A percentile compares a stretch with the other conserved stretches of the same genome.
These are phyloP conservation scores for Atlantisia rogersi DNA, from an alignment of 2,113 vertebrate species.

Conservation along the genomic window DNA sequence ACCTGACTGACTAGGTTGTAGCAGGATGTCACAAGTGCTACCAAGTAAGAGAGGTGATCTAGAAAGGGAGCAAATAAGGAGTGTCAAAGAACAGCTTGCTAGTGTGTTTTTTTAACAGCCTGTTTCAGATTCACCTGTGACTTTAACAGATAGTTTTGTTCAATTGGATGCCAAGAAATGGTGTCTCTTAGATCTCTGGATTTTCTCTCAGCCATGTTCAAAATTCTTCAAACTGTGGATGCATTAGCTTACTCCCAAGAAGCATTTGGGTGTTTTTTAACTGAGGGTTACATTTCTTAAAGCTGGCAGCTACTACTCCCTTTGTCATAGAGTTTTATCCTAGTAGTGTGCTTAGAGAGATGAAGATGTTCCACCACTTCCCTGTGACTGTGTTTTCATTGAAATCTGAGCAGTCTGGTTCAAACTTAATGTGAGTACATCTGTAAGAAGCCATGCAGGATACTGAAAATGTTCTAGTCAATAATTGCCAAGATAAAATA, in stretches of 20 bases:
- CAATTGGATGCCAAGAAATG: not conserved
- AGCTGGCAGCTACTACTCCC: not conserved
- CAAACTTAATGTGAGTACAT: not conserved
- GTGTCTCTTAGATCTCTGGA: not conserved
- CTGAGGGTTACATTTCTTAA: not conserved
- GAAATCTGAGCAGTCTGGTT: not conserved
- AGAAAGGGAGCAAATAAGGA: not conserved
- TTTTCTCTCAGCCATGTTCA: not conserved
- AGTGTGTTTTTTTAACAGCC: not conserved
- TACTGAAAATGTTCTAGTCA: not conserved
- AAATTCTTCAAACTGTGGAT: not conserved
- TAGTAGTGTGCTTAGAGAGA: not conserved
- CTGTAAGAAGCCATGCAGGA: not conserved
- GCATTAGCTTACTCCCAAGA: not conserved
- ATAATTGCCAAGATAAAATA: not conserved
- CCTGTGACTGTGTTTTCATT: not conserved
- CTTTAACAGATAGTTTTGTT: not conserved
- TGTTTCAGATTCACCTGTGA: not conserved
- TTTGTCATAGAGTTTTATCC: not conserved
- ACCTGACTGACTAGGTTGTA: not conserved
- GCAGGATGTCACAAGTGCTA: not conserved
- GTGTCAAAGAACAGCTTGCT: not conserved
- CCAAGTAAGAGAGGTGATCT: not conserved
- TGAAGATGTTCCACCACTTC: not conserved
- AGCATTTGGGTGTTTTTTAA: not conserved